Evolutionary conservation across 2,797 vertebrate species (phyloP), one percentile per base, ranked within the genome.

Genomic region (Hybognathus amarus): DNA sequence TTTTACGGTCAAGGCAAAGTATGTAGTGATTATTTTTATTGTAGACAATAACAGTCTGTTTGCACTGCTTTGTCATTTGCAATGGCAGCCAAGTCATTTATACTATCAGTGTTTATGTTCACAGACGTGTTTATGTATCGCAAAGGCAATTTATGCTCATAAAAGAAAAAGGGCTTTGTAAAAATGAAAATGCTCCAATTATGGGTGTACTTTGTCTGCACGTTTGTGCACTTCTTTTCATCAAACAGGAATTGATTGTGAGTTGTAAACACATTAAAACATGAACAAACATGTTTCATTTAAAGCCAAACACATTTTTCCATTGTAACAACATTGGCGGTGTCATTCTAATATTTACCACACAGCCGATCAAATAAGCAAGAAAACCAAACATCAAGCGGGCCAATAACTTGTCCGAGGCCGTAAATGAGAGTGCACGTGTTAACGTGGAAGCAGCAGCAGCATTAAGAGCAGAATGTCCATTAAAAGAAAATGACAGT

Each of bases 261-360:
- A 50, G 54, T 36, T 64, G 70, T 84, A 85, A 79, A 85, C 45
- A 76, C 36, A 69, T 76, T 82, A 82, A 81, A 59, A 74, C 78
- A 73, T 30, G 73, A 82, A 74, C 78, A 87, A 84, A 84, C 83
- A 64, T 52, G 79, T 82, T 69, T 79, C 24, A 77, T 12, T 83
- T 64, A 30, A 67, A 74, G 38, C 22, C 50, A 67, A 67, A 77
- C 76, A 50, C 40, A 59, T 63, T 47, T 63, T 64, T 73, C 36
- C 69, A 68, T 69, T 22, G 17, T n/a, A 24, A 45, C 56, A 78
- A 73, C 45, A 56, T 20, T 42, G 56, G 13, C 18, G 33, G 47
- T 27, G 27, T 50, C 54, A 33, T 38, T 73, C 20, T 79, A 75
- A 70, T 79, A 79, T 76, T 79, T 69, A 83, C 74, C n/a, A 18